Evolutionary conservation across 2,113 vertebrate genomes (phyloP), one percentile per base, ranked within the genome.

Genomic region (Poeciliopsis occidentalis): DNA sequence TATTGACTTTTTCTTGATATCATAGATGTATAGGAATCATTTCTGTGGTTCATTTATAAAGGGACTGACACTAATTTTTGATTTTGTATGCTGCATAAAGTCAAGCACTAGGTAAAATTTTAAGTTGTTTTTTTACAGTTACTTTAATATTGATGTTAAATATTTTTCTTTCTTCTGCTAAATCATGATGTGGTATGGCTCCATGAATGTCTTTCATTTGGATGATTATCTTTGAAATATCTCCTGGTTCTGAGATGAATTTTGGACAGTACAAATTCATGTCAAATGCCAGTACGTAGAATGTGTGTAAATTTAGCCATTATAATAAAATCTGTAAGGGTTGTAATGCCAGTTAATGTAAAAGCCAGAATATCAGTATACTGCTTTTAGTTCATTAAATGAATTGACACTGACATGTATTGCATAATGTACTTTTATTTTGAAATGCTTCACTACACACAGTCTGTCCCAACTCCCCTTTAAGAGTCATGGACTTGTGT

Each of bases 401-500:
- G 30, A 79, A 44, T 70, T 65, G 24, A 69, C 37, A 44, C 44
- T 60, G 79, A 87, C 73, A 70, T 71, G 44, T 79, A 68, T 77
- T 51, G 37, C 47, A 64, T 78, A 84, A 85, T 77, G 81, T 71
- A 70, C 32, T 62, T 88, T 88, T 88, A 85, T 83, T 89, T 64
- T 64, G 78, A 8, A 89, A 82, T 71, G 64, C 81, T 85, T 74
- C 74, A 61, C 34, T 66, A 65, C 67, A 86, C 77, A 81, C 60
- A 69, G 80, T 83, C 76, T 64, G 29, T 73, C 83, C 71, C 80
- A 76, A 82, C 64, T 80, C 47, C 85, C 86, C 85, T 89, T 83
- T 85, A 87, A 85, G 74, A 83, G 82, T 83, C 72, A 73, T 71
- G 78, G 73, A 82, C 64, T 72, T 85, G 77, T 91, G 79, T 87